A percentile compares a stretch with the other conserved stretches of the same genome.
Conservation (phyloP, 2,888 invertebrate species). For the Carterocephalus palaemon region DNA sequence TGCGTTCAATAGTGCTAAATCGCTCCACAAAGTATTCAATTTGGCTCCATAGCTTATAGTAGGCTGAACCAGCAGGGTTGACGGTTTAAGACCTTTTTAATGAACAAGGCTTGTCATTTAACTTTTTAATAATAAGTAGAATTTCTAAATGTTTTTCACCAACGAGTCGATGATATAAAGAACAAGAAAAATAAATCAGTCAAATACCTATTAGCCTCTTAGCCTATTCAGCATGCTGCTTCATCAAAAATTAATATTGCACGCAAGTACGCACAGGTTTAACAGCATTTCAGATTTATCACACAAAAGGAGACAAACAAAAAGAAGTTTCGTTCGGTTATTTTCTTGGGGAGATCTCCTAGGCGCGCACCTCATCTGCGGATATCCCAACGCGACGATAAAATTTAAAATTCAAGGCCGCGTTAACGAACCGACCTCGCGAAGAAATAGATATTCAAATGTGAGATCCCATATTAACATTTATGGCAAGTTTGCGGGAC, state of each 20-base stretch:
- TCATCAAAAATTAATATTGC: constrained; percentile 4
- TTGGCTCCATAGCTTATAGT: no score
- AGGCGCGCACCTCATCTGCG: constrained; percentile 77
- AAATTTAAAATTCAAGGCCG: constrained; percentile 80
- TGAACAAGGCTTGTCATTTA: no score
- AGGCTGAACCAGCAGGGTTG: no score
- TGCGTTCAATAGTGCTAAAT: no score
- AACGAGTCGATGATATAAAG: no score
- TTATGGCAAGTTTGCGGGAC: constrained; percentile 78
- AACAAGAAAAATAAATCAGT: no score
- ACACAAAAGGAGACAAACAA: constrained; percentile 60
- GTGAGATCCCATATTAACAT: constrained; percentile 79
- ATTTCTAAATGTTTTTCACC: no score
- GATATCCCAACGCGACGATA: constrained; percentile 70
- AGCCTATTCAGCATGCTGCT: no score
- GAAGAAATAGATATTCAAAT: constrained; percentile 80
- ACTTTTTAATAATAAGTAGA: no score
- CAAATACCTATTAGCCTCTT: no score
- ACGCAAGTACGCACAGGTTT: constrained; percentile 2
- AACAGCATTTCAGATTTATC: constrained; percentile 32
- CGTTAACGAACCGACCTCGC: constrained; percentile 78
- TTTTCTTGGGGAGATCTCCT: constrained; percentile 72
- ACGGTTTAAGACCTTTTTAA: no score
- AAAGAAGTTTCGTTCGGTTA: constrained; percentile 63
- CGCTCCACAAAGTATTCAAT: no score